Conservation (phyloP, 2,113 vertebrate species). For the Spilogale gracilis region DNA sequence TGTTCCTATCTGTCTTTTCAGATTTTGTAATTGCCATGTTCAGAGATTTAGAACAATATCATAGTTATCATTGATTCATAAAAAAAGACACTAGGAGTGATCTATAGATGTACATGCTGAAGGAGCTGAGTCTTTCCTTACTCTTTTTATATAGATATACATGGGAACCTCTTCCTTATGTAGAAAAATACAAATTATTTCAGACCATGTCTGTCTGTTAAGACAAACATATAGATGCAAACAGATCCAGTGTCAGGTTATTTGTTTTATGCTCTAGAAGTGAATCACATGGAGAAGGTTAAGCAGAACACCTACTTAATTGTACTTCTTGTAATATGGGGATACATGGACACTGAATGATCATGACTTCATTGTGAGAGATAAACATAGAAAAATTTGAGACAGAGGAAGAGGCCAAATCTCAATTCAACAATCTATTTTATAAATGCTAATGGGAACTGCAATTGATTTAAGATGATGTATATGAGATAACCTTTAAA, state of each 20-base stretch:
- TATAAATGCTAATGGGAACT: not conserved
- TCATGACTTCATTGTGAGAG: not conserved
- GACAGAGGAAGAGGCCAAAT: not conserved
- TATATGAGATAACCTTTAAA: not conserved
- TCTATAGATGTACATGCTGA: not conserved
- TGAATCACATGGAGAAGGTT: not conserved
- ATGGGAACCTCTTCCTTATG: fast-evolving
- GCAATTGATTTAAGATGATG: not conserved
- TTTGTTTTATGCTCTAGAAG: not conserved
- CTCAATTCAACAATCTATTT: not conserved
- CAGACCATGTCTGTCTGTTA: not conserved
- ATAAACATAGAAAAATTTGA: not conserved
- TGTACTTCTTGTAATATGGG: not conserved
- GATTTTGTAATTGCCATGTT: not conserved
- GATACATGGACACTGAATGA: not conserved
- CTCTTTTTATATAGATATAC: not conserved
- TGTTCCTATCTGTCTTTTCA: not conserved
- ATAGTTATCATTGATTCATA: not conserved
- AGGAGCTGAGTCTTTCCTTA: not conserved
- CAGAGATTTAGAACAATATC: not conserved
- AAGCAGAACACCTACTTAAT: not conserved
- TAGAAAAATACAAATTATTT: not conserved
- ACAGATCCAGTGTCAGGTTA: not conserved
- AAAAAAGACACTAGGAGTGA: not conserved
- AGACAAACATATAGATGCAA: not conserved